Percentiles rank a stretch among this genome's conserved stretches.
These are phyloP conservation scores for Symphodus melops DNA, from an alignment of 2,113 vertebrate genomes.

Conservation along the genomic window DNA sequence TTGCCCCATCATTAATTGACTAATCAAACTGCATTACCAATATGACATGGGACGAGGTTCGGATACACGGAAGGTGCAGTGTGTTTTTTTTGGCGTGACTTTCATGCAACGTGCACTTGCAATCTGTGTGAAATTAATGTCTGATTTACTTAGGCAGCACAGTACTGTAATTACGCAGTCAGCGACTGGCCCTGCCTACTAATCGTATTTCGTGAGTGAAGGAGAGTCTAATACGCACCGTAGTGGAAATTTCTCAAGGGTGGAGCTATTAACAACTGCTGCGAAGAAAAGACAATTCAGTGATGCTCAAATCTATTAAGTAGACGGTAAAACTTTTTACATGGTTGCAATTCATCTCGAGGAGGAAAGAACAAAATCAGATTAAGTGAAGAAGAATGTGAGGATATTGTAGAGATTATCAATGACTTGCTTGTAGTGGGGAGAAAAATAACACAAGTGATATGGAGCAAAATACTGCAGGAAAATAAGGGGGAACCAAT, in stretches of 20 bases:
- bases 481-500: constrained; percentile 1
- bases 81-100: constrained; percentile 33
- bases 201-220: constrained; percentile 56
- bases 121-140: constrained; percentile 67
- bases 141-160: constrained; percentile 59
- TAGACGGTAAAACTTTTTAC: constrained; percentile 37
- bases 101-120: constrained; percentile 59
- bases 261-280: constrained; percentile 50
- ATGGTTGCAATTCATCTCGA: constrained; percentile 11
- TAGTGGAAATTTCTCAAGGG: constrained; percentile 43
- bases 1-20: background rate
- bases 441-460: background rate
- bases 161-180: constrained; percentile 55
- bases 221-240: constrained; percentile 42
- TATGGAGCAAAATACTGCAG: background rate
- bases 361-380: background rate
- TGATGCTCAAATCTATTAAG: constrained; percentile 29
- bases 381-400: constrained; percentile 4
- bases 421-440: background rate
- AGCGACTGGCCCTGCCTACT: constrained; percentile 56
- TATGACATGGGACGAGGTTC: background rate
- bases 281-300: constrained; percentile 35
- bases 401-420: background rate
- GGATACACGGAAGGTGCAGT: constrained; percentile 17
- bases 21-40: background rate